Percentiles rank a stretch among this genome's conserved stretches.
Conservation (phyloP, 1,140 invertebrate species). For the Pristionchus pacificus region DNA sequence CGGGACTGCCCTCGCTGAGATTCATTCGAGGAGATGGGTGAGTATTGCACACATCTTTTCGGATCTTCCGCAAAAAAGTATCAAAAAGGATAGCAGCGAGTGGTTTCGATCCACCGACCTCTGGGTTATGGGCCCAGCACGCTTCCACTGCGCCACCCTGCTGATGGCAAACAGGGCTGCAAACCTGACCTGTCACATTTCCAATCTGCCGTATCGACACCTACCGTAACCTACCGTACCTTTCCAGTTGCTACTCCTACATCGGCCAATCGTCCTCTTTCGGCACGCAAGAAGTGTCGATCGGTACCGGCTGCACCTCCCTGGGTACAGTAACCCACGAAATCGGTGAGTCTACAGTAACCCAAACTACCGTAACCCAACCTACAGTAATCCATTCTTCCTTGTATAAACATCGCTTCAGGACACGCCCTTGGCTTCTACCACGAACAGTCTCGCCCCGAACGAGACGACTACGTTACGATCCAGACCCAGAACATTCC, state of each 20-base stretch:
- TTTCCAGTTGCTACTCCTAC: slow-evolving; percentile 19
- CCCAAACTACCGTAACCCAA: no score
- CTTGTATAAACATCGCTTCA: slow-evolving; percentile 6
- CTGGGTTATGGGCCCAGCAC: slow-evolving; percentile 94
- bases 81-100: no score
- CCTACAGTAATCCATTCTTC: background rate
- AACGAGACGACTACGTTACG: slow-evolving; percentile 22
- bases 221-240: background rate
- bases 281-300: slow-evolving; percentile 19
- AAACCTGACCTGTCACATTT: no score
- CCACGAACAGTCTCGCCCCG: slow-evolving; percentile 29
- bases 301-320: slow-evolving; percentile 23
- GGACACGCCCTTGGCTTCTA: slow-evolving; percentile 32
- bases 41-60: slow-evolving; percentile 2
- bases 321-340: slow-evolving; percentile 31
- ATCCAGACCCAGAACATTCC: slow-evolving; percentile 29
- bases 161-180: no score
- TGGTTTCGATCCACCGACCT: slow-evolving; percentile 90
- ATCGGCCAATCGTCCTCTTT: slow-evolving; percentile 11
- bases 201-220: no score
- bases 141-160: slow-evolving; percentile 94
- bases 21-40: slow-evolving; percentile 25
- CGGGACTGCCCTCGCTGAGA: background rate
- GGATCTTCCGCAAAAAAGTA: no score
- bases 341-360: slow-evolving; percentile 22